Evolutionary conservation across 1,140 invertebrate genomes (phyloP).

Genomic region (Philotrypesis tridentata): DNA sequence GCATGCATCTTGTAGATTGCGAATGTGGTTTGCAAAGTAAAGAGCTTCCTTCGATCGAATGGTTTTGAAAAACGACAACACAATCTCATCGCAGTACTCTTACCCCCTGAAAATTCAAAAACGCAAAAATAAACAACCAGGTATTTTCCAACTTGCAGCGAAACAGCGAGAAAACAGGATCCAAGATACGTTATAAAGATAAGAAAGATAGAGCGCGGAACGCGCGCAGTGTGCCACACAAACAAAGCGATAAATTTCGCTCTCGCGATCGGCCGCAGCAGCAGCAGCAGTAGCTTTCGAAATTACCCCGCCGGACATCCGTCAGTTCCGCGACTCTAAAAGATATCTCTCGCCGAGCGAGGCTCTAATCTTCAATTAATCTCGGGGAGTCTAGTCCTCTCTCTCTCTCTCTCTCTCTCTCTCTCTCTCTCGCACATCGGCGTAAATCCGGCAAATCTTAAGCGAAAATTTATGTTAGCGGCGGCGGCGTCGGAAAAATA

Average conservation of each 20-base stretch:
- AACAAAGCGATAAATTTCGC: slow-evolving; percentile 39
- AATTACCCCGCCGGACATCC: slow-evolving; percentile 7
- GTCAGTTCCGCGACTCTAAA: slow-evolving; percentile 4
- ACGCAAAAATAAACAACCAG: background rate
- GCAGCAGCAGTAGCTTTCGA: background rate
- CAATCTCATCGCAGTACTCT: background rate
- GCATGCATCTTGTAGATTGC: no score
- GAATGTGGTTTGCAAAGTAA: no score
- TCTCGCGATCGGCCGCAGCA: background rate
- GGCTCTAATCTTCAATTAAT: background rate
- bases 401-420: no score
- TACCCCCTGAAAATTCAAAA: background rate
- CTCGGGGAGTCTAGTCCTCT: background rate
- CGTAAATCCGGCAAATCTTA: background rate
- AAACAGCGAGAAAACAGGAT: background rate
- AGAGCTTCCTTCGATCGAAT: no score
- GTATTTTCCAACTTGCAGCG: background rate
- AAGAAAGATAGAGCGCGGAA: background rate
- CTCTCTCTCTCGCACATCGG: background rate
- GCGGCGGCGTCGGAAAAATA: no score
- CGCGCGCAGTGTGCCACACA: background rate
- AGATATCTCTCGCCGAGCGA: background rate
- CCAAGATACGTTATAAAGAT: background rate
- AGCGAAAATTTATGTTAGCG: slow-evolving; percentile 28
- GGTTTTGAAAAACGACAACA: background rate